Percentiles rank a stretch among this genome's conserved stretches.
Conservation (phyloP, 2,113 vertebrate genomes). For the Regulus satrapa region DNA sequence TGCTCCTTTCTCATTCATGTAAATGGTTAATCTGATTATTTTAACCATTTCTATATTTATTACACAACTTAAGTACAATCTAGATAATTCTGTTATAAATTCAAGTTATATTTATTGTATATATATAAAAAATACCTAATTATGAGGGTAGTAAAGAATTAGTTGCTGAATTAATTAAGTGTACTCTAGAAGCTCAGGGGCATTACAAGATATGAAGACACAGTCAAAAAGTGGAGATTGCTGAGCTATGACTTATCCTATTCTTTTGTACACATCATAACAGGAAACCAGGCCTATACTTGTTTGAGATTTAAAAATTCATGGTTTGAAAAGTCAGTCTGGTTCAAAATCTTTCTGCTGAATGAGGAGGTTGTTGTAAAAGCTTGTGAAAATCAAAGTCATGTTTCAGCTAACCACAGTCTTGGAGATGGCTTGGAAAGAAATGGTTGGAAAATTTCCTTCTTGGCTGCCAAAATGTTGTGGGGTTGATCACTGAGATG, state of each 20-base stretch:
- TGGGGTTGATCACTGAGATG: neutral
- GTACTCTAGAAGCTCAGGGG: neutral
- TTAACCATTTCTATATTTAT: neutral
- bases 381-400: neutral
- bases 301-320: too few relatives aligned
- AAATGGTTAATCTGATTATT: conserved; percentile 6
- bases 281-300: neutral
- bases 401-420: neutral
- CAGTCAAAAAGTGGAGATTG: neutral
- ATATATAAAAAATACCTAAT: neutral
- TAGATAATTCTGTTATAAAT: neutral
- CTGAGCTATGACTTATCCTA: neutral
- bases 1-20: neutral
- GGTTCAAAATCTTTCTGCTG: neutral
- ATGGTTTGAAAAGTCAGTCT: too few relatives aligned
- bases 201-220: neutral
- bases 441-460: neutral
- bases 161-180: neutral
- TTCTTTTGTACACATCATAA: neutral
- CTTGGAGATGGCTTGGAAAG: neutral
- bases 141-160: neutral
- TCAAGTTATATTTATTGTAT: neutral
- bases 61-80: neutral
- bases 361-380: accelerated
- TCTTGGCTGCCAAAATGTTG: neutral